A percentile compares a stretch with the other conserved stretches of the same genome.
Conservation (phyloP, 2,888 invertebrate species). For the Euproctis similis region DNA sequence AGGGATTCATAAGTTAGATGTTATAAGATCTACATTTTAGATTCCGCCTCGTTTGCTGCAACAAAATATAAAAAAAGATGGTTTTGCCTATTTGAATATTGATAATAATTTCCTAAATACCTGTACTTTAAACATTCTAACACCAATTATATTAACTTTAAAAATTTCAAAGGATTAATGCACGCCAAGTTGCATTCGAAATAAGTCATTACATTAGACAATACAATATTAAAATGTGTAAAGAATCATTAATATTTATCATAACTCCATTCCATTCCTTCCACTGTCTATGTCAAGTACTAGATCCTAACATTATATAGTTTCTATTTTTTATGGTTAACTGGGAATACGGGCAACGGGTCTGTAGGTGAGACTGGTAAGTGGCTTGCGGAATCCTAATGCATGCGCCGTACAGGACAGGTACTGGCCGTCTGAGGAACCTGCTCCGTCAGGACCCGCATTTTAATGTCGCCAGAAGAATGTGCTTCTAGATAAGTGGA, state of each 20-base stretch:
- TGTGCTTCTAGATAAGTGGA: slow-evolving; percentile 17
- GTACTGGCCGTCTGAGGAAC: slow-evolving; percentile 31
- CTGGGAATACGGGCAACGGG: slow-evolving; percentile 74
- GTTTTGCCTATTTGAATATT: too few species aligned
- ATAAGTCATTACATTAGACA: too few species aligned
- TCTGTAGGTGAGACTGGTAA: slow-evolving; percentile 69
- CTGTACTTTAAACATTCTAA: too few species aligned
- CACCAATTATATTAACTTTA: too few species aligned
- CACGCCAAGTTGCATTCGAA: too few species aligned
- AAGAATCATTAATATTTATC: too few species aligned
- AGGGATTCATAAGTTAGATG: not conserved
- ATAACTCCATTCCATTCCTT: slow-evolving; percentile 40
- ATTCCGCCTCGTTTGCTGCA: too few species aligned
- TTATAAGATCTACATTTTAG: too few species aligned
- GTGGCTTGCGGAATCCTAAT: slow-evolving; percentile 63
- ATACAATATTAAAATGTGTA: too few species aligned
- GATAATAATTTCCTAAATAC: too few species aligned
- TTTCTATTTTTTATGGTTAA: slow-evolving; percentile 65
- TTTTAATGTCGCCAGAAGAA: slow-evolving; percentile 26
- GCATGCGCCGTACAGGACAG: slow-evolving; percentile 67
- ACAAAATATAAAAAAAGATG: too few species aligned
- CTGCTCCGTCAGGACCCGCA: slow-evolving; percentile 26
- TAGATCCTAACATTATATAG: slow-evolving; percentile 66
- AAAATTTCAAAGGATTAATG: too few species aligned
- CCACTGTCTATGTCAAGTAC: slow-evolving; percentile 28